Evolutionary conservation across 1,140 invertebrate species (phyloP).

Genomic region (Ips typographus): DNA sequence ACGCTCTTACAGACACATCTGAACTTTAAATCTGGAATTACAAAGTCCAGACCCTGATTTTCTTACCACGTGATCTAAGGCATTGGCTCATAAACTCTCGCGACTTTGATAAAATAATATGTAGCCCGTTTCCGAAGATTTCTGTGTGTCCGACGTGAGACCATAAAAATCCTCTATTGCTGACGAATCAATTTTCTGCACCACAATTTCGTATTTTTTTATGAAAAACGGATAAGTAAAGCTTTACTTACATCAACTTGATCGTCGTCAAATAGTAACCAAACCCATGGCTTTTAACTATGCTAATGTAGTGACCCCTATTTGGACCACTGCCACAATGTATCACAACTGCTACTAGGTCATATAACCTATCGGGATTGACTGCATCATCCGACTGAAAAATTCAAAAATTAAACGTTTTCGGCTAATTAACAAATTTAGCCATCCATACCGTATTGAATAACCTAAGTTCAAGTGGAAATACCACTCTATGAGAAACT

Average conservation of each 20-base stretch:
- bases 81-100: slow-evolving; percentile 60
- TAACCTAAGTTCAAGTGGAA: slow-evolving; percentile 94
- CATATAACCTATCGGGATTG: slow-evolving; percentile 96
- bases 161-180: slow-evolving; percentile 99
- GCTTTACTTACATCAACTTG: slow-evolving; percentile 92
- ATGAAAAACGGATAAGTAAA: background rate
- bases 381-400: slow-evolving; percentile 92
- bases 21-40: too few species aligned
- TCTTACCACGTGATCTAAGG: slow-evolving; percentile 33
- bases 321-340: slow-evolving; percentile 99
- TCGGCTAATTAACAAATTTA: background rate
- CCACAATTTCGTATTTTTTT: background rate
- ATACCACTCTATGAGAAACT: slow-evolving; percentile 97
- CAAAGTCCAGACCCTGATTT: background rate
- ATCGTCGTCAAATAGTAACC: slow-evolving; percentile 99
- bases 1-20: too few species aligned
- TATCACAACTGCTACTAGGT: slow-evolving; percentile 97
- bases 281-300: slow-evolving; percentile 98
- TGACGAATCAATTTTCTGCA: slow-evolving; percentile 96
- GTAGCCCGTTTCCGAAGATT: slow-evolving; percentile 98
- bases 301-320: slow-evolving; percentile 98
- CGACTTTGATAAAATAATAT: slow-evolving; percentile 99
- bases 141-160: slow-evolving; percentile 96
- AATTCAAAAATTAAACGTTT: background rate
- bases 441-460: slow-evolving; percentile 88